phyloP scores from a whole-genome alignment of 2,113 vertebrate species.

The Scortum barcoo region DNA sequence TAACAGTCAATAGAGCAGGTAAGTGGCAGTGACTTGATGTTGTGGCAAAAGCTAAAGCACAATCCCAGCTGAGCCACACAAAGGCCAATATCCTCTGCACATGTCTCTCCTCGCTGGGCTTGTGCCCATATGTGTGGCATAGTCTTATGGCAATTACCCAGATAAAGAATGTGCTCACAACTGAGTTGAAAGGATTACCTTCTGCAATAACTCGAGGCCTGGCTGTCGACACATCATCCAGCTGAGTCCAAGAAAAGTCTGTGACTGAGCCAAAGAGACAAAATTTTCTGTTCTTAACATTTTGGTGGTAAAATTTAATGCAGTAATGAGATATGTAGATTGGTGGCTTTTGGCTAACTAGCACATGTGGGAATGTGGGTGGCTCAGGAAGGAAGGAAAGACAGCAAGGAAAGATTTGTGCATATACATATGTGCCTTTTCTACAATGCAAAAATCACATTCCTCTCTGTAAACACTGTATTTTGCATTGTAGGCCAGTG shows the following conservation, averaged over 20 bases:
- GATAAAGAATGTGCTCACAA: conserved; percentile 31
- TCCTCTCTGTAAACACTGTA: background rate
- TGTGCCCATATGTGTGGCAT: background rate
- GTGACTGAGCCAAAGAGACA: conserved; percentile 22
- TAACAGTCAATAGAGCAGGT: conserved; percentile 68
- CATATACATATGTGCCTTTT: background rate
- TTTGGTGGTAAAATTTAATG: conserved; percentile 31
- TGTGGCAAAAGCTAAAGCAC: background rate
- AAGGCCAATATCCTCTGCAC: conserved; percentile 13
- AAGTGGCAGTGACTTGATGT: conserved; percentile 56
- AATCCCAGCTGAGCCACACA: conserved; percentile 37
- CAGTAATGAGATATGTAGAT: conserved; percentile 13
- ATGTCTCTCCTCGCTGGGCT: background rate
- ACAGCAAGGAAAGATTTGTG: background rate
- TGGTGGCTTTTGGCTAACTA: background rate
- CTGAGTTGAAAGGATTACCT: conserved; percentile 44
- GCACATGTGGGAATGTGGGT: background rate
- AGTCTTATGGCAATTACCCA: conserved; percentile 31
- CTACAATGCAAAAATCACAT: background rate
- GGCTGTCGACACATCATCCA: conserved; percentile 23
- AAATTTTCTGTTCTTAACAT: conserved; percentile 12
- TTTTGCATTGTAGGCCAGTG: background rate
- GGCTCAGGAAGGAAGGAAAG: background rate
- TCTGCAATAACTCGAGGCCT: conserved; percentile 30
- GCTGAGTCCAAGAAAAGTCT: conserved; percentile 21